Evolutionary conservation across 2,113 vertebrate species (phyloP).

Genomic region (Chloropsis cyanopogon): DNA sequence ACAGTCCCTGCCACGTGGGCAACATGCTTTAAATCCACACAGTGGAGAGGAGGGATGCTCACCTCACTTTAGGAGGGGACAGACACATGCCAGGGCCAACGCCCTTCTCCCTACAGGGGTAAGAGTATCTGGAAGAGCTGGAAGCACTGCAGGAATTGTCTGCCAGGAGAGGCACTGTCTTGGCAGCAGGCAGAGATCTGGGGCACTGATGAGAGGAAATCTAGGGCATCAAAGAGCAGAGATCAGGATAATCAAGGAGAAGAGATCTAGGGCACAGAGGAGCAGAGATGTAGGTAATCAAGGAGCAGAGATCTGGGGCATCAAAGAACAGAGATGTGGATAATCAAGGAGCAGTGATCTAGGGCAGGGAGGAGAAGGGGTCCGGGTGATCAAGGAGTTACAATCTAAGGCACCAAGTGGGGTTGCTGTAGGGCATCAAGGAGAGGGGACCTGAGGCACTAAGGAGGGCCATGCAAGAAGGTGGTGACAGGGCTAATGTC

Average conservation of each 20-base stretch:
- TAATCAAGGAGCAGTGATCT: background rate
- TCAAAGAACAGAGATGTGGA: background rate
- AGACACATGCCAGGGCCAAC: background rate
- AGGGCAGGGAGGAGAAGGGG: background rate
- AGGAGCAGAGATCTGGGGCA: background rate
- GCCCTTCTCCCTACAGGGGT: background rate
- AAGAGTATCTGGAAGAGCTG: background rate
- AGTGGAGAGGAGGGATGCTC: background rate
- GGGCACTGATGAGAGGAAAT: conserved; percentile 5
- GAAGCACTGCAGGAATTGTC: background rate
- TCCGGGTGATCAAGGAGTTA: background rate
- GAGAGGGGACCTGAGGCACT: background rate
- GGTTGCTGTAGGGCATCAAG: background rate
- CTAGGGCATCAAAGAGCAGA: conserved; percentile 22
- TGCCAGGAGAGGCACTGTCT: background rate
- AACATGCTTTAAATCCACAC: background rate
- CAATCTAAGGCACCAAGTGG: background rate
- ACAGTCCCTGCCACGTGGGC: background rate
- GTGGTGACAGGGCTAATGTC: background rate
- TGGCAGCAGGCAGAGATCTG: conserved; percentile 3
- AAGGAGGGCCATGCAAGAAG: background rate
- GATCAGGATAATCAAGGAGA: background rate
- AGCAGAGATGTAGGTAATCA: conserved; percentile 17
- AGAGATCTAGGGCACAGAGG: background rate
- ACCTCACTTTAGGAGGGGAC: background rate